Evolutionary conservation across 2,888 invertebrate species (phyloP), one percentile per base, ranked within the genome.

Genomic region (Gryllus longicercus): DNA sequence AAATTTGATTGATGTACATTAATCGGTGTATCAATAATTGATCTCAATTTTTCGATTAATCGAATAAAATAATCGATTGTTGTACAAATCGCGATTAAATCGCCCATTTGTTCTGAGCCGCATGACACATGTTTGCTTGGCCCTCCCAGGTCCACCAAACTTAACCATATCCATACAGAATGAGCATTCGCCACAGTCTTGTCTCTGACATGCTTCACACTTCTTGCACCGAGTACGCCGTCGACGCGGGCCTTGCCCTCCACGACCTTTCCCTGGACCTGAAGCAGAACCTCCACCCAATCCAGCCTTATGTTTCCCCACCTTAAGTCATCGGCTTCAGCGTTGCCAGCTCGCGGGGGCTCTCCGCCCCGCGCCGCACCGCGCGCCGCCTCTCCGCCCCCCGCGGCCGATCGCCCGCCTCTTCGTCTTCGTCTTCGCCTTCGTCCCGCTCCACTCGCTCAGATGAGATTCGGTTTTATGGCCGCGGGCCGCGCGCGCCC

Each of bases 101-200:
- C 21, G 21, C 21, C 21, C 21, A 21, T 21, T 21, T 1, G 21
- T 21, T 1, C 21, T 21, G 21, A 21, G 21, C 21, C 98, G 90
- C 93, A 97, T 97, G 85, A 97, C 93, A 86, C 99, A 99, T 0
- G 97, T 96, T 88, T 98, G 98, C 86, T 98, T 98, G 83, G 97
- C 97, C 79, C 96, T 91, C 0, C 96, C 98, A 2, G 96, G 94
- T 0, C 99, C 99, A 0, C 98, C 98, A 86, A 97, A 98, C 88
- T 98, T 98, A 51, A 96, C 96, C 95, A 97, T 97, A 85, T 98
- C 98, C 87, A 95, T 93, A 86, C 99, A 99, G 87, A 97, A 98
- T 84, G 95, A 95, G 87, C 99, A 99, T 84, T 96, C 96, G 38
- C 96, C 96, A 87, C 99, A 99, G 86, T 98, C 97, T 1, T 94